Conservation (phyloP, 2,797 vertebrate genomes). For the Acanthurus leucopareius region DNA sequence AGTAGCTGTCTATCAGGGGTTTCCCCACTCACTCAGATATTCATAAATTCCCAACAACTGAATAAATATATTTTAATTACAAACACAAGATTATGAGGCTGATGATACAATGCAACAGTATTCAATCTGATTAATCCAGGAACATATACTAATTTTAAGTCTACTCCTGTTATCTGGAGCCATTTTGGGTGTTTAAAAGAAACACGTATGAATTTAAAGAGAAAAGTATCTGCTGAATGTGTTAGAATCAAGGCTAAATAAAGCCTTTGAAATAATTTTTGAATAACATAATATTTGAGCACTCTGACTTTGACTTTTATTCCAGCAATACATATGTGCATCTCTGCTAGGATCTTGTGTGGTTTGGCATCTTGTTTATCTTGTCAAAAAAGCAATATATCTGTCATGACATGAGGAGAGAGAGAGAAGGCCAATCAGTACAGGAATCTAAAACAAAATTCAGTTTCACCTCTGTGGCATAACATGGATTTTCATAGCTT, state of each 20-base stretch:
- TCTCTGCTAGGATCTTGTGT: neutral
- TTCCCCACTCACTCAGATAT: no score
- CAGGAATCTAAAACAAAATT: neutral
- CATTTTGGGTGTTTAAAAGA: neutral
- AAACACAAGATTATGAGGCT: no score
- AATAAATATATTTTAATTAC: no score
- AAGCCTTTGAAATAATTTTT: neutral
- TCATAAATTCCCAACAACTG: no score
- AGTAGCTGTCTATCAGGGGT: no score
- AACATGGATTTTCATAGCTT: neutral
- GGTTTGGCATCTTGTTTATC: neutral
- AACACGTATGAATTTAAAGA: neutral
- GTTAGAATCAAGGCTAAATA: neutral
- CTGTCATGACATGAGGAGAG: neutral
- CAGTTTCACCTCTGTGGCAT: neutral
- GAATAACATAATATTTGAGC: neutral
- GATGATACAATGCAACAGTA: neutral
- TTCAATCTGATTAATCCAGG: neutral
- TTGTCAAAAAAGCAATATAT: slow-evolving; percentile 1
- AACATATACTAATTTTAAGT: neutral
- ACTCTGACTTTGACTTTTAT: neutral
- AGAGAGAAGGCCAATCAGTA: neutral
- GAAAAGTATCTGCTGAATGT: neutral
- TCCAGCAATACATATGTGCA: neutral
- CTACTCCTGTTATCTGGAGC: neutral